Evolutionary conservation across 2,888 invertebrate species (phyloP), one percentile per base, ranked within the genome.

Genomic region (Drosophila longiperda): DNA sequence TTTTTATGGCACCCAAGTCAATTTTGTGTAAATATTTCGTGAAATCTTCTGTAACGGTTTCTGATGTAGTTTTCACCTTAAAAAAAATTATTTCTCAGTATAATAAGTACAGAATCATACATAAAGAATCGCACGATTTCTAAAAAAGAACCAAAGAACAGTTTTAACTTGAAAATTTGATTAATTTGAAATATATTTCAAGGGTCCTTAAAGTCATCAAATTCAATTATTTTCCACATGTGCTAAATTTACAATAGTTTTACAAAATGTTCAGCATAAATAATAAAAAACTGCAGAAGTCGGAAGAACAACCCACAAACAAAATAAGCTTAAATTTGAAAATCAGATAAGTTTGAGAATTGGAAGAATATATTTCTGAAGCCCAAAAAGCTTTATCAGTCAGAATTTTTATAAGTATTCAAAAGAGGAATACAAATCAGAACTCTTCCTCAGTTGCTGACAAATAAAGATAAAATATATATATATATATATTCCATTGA

Each of bases 1-100:
- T 26, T 54, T 66, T 52, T 34, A 59, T 54, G 50, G 61, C 38
- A 49, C 17, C 26, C 36, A 57, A 61, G 50, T 64, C 62, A 26
- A 59, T 61, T 33, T 61, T 61, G 48, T 49, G 54, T 70, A 54
- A 70, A 66, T 74, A 69, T 64, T 66, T 66, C 77, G 74, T 45
- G 64, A 67, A 50, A 42, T 42, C 53, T 48, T 36, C 67, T 77
- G 77, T 48, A 32, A 77, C 73, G 61, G 48, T 50, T 11, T 34
- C 15, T 50, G 20, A 40, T 58, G 50, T 15, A 34, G 12, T 26
- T 34, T 54, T 64, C 58, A 58, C 69, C 58, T 57, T 57, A 34
- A 5, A 42, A 40, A 17, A 42, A 32, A n/a, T 11, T 6, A 11
- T 32, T 29, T 40, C 32, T 36, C 33, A 6, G 45, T 53, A 12